Conservation (phyloP, 2,113 vertebrate species). For the Thunnus thynnus region DNA sequence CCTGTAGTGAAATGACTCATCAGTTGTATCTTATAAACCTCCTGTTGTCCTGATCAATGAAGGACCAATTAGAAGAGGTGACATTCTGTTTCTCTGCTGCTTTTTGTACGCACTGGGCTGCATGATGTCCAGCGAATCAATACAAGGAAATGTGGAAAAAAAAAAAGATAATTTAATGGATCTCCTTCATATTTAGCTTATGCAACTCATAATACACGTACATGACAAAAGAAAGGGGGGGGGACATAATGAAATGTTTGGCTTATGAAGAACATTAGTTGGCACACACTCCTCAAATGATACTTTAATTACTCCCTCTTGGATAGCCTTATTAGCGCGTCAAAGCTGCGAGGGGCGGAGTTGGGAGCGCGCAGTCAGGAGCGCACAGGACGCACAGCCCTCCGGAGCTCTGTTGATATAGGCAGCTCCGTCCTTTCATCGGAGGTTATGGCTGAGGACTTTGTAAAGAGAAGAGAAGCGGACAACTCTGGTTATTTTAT, state of each 20-base stretch:
- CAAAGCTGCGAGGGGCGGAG: conserved; percentile 55
- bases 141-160: background rate
- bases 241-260: background rate
- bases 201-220: background rate
- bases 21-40: background rate
- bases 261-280: background rate
- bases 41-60: background rate
- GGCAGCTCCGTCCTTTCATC: conserved; percentile 42
- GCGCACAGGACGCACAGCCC: conserved; percentile 58
- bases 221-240: too few species aligned
- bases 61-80: background rate
- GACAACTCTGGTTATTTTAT: conserved; percentile 8
- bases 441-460: conserved; percentile 70
- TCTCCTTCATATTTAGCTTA: background rate
- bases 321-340: conserved; percentile 27
- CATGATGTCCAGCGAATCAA: conserved; percentile 10
- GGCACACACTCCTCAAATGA: background rate
- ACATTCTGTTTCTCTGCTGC: background rate
- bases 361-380: conserved; percentile 8
- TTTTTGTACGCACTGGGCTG: background rate
- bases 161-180: background rate
- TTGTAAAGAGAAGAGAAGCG: conserved; percentile 19
- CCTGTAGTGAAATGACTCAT: conserved; percentile 1
- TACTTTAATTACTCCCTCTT: conserved; percentile 4
- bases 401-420: conserved; percentile 65